Evolutionary conservation across 1,140 invertebrate genomes (phyloP).

Genomic region (Gerris buenoi): DNA sequence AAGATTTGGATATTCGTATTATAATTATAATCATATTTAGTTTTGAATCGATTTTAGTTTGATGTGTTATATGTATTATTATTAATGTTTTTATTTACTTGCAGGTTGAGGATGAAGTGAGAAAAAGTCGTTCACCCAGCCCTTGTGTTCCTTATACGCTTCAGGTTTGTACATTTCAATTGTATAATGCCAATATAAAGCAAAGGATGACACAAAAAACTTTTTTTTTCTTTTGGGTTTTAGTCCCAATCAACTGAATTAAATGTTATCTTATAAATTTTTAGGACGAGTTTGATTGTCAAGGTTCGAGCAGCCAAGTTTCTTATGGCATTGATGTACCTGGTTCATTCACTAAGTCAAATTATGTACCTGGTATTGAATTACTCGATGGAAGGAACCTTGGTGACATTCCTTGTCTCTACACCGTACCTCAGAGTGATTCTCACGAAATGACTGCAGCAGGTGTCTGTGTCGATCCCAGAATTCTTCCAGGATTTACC

Average conservation of each 20-base stretch:
- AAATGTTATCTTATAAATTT: neutral
- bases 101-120: neutral
- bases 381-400: slow-evolving; percentile 38
- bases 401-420: slow-evolving; percentile 46
- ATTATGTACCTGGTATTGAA: neutral
- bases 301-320: neutral
- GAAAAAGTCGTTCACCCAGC: neutral
- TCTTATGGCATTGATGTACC: neutral
- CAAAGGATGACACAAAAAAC: too few species aligned
- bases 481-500: slow-evolving; percentile 53
- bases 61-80: too few species aligned
- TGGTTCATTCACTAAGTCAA: neutral
- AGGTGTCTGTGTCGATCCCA: slow-evolving; percentile 53
- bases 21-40: too few species aligned
- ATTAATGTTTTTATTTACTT: too few species aligned
- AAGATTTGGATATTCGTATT: too few species aligned
- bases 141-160: neutral
- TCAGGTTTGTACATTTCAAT: too few species aligned
- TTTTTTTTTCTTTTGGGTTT: neutral
- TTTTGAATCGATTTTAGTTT: too few species aligned
- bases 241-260: too few species aligned
- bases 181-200: too few species aligned
- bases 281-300: neutral
- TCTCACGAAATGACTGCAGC: slow-evolving; percentile 52
- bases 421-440: slow-evolving; percentile 40